Evolutionary conservation across 2,113 vertebrate species (phyloP).

Genomic region (Rhodinocichla rosea): DNA sequence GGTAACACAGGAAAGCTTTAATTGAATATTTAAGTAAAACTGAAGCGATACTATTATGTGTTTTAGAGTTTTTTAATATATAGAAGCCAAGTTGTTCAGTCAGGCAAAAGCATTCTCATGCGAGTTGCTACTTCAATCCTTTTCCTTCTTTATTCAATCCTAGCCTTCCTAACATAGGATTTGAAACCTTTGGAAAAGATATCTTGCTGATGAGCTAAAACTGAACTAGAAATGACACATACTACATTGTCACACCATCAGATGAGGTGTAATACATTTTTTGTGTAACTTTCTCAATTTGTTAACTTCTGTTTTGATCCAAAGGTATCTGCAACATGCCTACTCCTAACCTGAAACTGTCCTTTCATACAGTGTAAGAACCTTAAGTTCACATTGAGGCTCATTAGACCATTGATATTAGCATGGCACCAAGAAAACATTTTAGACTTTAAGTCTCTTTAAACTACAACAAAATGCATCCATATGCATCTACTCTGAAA

Average conservation of each 20-base stretch:
- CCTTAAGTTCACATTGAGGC: not conserved
- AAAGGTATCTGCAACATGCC: not conserved
- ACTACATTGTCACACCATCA: rapidly evolving
- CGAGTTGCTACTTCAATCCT: not conserved
- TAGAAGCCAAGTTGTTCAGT: not conserved
- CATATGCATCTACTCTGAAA: rapidly evolving
- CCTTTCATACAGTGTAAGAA: not conserved
- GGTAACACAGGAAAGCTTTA: rapidly evolving
- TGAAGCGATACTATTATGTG: not conserved
- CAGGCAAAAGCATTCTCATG: not conserved
- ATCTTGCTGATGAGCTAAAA: not conserved
- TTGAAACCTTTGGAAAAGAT: not conserved
- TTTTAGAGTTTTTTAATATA: not conserved
- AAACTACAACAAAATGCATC: not conserved
- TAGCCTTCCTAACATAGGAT: not conserved
- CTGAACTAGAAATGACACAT: too few relatives aligned
- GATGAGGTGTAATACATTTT: not conserved
- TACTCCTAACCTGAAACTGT: not conserved
- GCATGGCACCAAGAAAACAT: not conserved
- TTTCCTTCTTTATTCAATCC: not conserved
- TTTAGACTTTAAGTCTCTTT: not conserved
- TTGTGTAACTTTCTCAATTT: not conserved
- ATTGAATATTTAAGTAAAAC: not conserved
- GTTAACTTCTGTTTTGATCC: not conserved
- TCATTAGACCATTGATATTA: not conserved